Evolutionary conservation across 2,888 invertebrate genomes (phyloP).

Genomic region (Cybosia mesomella): DNA sequence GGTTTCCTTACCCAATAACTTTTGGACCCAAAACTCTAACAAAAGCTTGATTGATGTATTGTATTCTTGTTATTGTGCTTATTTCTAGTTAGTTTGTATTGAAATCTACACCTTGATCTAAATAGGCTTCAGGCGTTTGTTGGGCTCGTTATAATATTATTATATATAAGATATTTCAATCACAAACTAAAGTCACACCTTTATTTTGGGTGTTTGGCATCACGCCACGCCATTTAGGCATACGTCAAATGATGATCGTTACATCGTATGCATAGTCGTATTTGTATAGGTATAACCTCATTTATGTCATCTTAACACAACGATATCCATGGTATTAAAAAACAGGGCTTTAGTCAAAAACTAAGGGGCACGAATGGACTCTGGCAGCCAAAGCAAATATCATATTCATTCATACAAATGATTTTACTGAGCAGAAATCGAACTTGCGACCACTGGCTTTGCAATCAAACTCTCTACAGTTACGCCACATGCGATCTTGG

Average conservation of each 20-base stretch:
- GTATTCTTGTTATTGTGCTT: constrained; percentile 16
- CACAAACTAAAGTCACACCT: constrained; percentile 55
- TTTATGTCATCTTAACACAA: constrained; percentile 33
- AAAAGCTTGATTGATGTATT: constrained; percentile 18
- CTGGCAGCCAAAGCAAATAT: no score
- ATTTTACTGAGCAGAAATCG: no score
- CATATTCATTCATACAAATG: no score
- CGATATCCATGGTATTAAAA: constrained; percentile 17
- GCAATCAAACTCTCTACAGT: no score
- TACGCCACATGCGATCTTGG: no score
- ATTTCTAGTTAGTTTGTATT: constrained; percentile 35
- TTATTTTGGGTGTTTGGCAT: constrained; percentile 64
- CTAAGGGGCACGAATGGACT: neutral
- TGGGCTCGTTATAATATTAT: constrained; percentile 47
- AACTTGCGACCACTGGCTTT: no score
- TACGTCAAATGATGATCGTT: constrained; percentile 59
- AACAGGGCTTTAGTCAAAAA: neutral
- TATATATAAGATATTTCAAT: constrained; percentile 49
- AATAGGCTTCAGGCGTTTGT: constrained; percentile 51
- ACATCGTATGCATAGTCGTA: constrained; percentile 30
- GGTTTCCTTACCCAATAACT: constrained; percentile 10
- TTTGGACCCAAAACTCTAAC: constrained; percentile 17
- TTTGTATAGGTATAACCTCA: constrained; percentile 27
- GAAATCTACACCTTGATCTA: constrained; percentile 59
- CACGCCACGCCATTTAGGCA: constrained; percentile 63